Evolutionary conservation across 2,113 vertebrate genomes (phyloP).

Genomic region (Chrysochloris asiatica): DNA sequence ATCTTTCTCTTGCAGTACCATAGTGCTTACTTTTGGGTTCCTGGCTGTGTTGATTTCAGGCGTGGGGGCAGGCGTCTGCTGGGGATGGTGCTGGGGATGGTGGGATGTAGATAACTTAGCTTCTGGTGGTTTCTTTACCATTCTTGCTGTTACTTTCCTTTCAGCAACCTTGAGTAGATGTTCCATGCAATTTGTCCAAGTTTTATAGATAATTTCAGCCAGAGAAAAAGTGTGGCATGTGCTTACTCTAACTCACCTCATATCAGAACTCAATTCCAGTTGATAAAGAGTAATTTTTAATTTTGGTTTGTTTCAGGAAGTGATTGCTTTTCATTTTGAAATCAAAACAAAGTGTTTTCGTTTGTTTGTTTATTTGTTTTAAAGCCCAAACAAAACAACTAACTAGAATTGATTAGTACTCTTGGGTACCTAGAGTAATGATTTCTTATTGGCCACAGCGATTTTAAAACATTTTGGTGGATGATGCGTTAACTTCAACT

Average conservation of each 20-base stretch:
- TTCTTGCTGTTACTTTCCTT: neutral
- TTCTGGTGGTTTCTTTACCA: constrained; percentile 14
- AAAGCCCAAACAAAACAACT: neutral
- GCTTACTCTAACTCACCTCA: neutral
- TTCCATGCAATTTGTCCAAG: neutral
- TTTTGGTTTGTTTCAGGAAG: constrained; percentile 32
- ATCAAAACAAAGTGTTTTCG: constrained; percentile 30
- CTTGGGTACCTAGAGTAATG: neutral
- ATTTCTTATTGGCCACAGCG: no score
- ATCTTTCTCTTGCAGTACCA: neutral
- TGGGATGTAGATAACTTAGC: no score
- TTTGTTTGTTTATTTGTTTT: no score
- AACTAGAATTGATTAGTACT: constrained; percentile 19
- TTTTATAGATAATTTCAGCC: constrained; percentile 26
- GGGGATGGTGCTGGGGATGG: no score
- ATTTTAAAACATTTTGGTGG: no score
- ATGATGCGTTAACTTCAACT: no score
- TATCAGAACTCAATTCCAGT: constrained; percentile 2
- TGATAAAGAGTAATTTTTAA: no score
- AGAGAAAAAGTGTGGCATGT: neutral
- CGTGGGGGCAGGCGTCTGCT: neutral
- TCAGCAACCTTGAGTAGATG: no score
- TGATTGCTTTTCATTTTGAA: constrained; percentile 40
- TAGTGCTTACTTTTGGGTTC: neutral
- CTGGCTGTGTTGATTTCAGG: constrained; percentile 34